Evolutionary conservation across 2,888 invertebrate species (phyloP).

Genomic region (Caenorhabditis uteleia): DNA sequence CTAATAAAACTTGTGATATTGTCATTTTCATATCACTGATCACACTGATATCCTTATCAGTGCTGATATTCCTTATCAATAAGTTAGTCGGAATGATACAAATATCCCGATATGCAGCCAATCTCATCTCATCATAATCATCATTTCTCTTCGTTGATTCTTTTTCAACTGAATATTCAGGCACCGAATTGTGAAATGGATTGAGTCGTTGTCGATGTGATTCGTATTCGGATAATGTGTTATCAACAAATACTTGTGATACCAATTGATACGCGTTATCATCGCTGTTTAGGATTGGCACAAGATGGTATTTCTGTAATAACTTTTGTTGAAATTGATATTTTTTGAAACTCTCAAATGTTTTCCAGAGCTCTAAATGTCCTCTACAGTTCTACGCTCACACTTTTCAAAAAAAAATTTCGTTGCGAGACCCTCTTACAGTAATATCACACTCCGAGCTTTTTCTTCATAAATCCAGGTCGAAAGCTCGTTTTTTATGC

Average conservation of each 20-base stretch:
- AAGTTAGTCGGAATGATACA: constrained; percentile 38
- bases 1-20: constrained; percentile 29
- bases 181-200: constrained; percentile 22
- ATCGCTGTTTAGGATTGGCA: constrained; percentile 35
- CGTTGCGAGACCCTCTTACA: too few relatives aligned
- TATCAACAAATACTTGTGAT: constrained; percentile 23
- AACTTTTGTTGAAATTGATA: too few relatives aligned
- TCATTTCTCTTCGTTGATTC: constrained; percentile 9
- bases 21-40: too few relatives aligned
- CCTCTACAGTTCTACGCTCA: too few relatives aligned
- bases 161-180: neutral
- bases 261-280: constrained; percentile 28
- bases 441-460: too few relatives aligned
- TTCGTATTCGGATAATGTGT: constrained; percentile 37
- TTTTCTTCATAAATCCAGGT: too few relatives aligned
- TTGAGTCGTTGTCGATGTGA: constrained; percentile 38
- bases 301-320: constrained; percentile 41
- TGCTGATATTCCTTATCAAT: too few relatives aligned
- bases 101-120: constrained; percentile 41
- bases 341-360: too few relatives aligned
- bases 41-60: too few relatives aligned
- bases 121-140: constrained; percentile 35
- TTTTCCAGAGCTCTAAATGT: too few relatives aligned
- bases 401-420: too few relatives aligned
- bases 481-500: too few relatives aligned